These are phyloP conservation scores for Camponotus vicinus DNA, from an alignment of 1,140 invertebrate species.

Conservation along the genomic window DNA sequence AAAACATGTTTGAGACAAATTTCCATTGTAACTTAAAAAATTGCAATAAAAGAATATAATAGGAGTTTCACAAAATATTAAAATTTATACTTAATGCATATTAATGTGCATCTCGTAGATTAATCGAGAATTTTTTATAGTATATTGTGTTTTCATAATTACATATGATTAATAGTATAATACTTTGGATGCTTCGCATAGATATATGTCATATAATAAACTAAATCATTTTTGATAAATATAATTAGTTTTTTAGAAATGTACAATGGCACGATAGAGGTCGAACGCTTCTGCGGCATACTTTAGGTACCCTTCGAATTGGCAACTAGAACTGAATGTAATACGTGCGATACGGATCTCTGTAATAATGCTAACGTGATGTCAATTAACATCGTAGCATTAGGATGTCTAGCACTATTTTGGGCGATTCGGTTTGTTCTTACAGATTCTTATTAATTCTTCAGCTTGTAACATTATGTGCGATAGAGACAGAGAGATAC, in stretches of 20 bases:
- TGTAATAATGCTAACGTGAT: constrained; percentile 52
- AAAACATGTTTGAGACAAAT: no score
- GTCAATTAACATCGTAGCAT: not conserved
- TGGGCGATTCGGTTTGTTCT: not conserved
- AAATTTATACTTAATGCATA: no score
- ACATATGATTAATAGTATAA: not conserved
- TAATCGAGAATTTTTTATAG: not conserved
- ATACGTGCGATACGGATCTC: fast-evolving
- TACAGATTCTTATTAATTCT: not conserved
- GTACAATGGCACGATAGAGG: fast-evolving
- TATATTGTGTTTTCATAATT: not conserved
- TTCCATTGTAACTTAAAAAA: no score
- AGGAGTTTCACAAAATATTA: no score
- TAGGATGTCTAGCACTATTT: not conserved
- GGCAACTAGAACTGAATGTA: not conserved
- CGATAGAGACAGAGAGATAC: no score
- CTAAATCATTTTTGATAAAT: not conserved
- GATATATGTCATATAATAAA: not conserved
- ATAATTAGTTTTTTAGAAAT: not conserved
- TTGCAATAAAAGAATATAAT: no score
- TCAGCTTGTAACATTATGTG: not conserved
- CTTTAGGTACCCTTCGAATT: no score
- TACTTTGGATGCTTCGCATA: not conserved
- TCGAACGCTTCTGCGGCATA: no score
- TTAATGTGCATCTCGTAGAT: no score